Evolutionary conservation across 2,888 invertebrate genomes (phyloP), one percentile per base, ranked within the genome.

Genomic region (Acrobasis consociella): DNA sequence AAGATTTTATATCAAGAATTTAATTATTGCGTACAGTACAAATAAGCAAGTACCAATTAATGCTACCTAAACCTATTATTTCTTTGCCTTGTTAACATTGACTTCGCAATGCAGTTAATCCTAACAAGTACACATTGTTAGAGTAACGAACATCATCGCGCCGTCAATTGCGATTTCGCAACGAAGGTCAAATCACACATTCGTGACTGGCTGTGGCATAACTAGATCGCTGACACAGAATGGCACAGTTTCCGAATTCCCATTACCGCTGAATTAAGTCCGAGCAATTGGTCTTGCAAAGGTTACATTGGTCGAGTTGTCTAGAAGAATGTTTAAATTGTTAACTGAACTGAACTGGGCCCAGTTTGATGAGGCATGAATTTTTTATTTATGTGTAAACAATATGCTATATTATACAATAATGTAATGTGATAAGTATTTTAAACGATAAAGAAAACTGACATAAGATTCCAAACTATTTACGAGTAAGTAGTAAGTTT

Each of bases 221-320:
- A 89, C 85, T 86, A 79, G 89, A 89, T 85, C 87, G 82, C 69
- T 67, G 74, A 76, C 70, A 72, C 69, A 73, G 67, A 85, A 81
- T 79, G 79, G 79, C 81, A 85, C 80, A 80, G 79, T 85, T 86
- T 82, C 78, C 79, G 80, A 77, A 80, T 77, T 77, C 77, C 77
- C 78, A 83, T 83, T 84, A 81, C 78, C 76, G 76, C 75, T 67
- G 69, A 73, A 76, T 73, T 74, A 72, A 72, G 72, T 80, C 80
- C 78, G 75, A 78, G 67, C 83, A 83, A 87, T 86, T 81, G 85
- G 82, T 81, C 76, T 81, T 86, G 86, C 31, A 31, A 7, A 5
- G 52, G 22, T 52, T 52, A 1, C 13, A 52, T 52, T 52, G 51
- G 31, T 31, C 31, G 17, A 50, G 17, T 50, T 50, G 50, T 17